Evolutionary conservation across 1,140 invertebrate genomes (phyloP).

Genomic region (Aphaenogaster rudis): DNA sequence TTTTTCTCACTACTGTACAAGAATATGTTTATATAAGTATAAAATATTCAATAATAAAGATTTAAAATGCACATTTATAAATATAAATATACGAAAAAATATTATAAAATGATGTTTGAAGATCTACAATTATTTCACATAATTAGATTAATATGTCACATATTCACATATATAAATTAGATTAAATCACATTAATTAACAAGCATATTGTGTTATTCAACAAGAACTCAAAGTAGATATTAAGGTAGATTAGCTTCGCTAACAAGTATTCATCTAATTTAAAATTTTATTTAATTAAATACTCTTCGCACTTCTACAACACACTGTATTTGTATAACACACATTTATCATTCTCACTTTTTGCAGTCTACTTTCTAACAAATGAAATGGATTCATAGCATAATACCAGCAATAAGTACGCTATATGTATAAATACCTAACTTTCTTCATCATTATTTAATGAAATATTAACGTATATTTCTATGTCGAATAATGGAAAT

Average conservation of each 20-base stretch:
- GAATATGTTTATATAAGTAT: slow-evolving; percentile 24
- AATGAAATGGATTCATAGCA: slow-evolving; percentile 74
- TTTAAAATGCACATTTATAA: slow-evolving; percentile 20
- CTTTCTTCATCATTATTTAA: slow-evolving; percentile 33
- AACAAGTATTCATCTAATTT: slow-evolving; percentile 81
- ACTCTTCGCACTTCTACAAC: slow-evolving; percentile 85
- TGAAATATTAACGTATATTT: slow-evolving; percentile 30
- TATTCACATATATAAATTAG: background rate
- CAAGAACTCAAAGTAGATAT: slow-evolving; percentile 52
- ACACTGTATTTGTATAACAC: slow-evolving; percentile 82
- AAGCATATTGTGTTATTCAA: background rate
- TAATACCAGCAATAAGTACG: slow-evolving; percentile 73
- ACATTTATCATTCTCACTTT: slow-evolving; percentile 81
- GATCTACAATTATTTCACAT: slow-evolving; percentile 24
- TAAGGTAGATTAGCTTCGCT: slow-evolving; percentile 69
- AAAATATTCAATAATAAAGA: slow-evolving; percentile 17
- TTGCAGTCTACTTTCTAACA: slow-evolving; percentile 62
- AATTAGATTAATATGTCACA: slow-evolving; percentile 16
- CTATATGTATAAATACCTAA: slow-evolving; percentile 9
- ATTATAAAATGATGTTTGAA: slow-evolving; percentile 28
- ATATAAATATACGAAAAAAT: slow-evolving; percentile 21
- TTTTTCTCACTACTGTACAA: slow-evolving; percentile 8
- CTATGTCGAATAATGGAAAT: slow-evolving; percentile 14
- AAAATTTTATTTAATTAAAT: slow-evolving; percentile 86
- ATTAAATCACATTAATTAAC: slow-evolving; percentile 34